Base-by-base conservation (phyloP, 2,888 invertebrate genomes). In the Crepidodera aurea region DNA sequence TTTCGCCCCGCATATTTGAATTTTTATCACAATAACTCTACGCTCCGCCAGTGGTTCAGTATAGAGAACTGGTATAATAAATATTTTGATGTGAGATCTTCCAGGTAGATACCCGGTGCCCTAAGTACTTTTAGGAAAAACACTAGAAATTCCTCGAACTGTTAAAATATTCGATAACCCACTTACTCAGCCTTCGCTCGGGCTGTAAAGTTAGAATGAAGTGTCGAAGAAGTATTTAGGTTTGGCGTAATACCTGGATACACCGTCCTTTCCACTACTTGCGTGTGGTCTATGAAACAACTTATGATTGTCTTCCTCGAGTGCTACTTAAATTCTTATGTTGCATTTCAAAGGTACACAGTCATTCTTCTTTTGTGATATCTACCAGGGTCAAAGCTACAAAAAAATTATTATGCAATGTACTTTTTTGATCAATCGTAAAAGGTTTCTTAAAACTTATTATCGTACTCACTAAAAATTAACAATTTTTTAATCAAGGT, bases 61-160 rank as follows among this genome's bases (percentile, higher is more conserved):
- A 22, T 4, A 22, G 6, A 4, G 22, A 22, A 22, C 12, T 12
- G 10, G 15, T 16, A 42, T 22, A 19, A 13, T 44, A 32, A 37
- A 22, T 51, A 51, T 51, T 50, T 57, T 34, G 34, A 34, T 39
- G 39, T 37, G 34, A 15, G 29, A 51, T n/a, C 7, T 25, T 48
- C 22, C 48, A 48, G 48, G 48, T 48, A 57, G 57, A 29, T 46
- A 8, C 13, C 18, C 40, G 25, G 48, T 15, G 15, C 22, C 39
- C 8, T 25, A 22, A 37, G 46, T 51, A 40, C 62, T 64, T 67
- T 67, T 58, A 62, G 62, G 67, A 67, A 67, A 67, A 67, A 65
- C 67, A 67, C 62, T 65, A 60, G 60, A 65, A 67, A 67, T 67
- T 67, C 67, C 62, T 62, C 62, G 67, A 67, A 67, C 48, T 51